These are phyloP conservation scores for Ophion ventricosus DNA, from an alignment of 2,888 invertebrate genomes.

Conservation along the genomic window DNA sequence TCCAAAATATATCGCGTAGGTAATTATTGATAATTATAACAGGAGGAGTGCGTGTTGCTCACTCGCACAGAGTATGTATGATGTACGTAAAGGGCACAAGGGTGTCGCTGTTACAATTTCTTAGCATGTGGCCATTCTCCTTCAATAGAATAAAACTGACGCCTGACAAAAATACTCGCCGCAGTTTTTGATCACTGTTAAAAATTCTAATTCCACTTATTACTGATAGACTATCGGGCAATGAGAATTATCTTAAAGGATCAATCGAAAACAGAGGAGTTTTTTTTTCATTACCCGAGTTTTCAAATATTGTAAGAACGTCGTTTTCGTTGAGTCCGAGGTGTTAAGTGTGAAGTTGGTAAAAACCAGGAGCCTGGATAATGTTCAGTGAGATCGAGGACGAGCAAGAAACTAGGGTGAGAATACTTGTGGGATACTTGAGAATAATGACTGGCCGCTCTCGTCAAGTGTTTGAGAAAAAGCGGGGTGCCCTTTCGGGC, in stretches of 20 bases:
- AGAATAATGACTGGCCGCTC: constrained; percentile 73
- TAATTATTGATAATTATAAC: too few species aligned
- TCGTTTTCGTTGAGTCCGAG: constrained; percentile 9
- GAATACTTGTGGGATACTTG: constrained; percentile 69
- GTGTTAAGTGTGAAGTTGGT: constrained; percentile 22
- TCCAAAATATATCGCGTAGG: too few species aligned
- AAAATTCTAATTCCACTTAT: too few species aligned
- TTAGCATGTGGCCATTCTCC: too few species aligned
- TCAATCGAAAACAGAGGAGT: constrained; percentile 2
- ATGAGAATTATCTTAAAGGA: not conserved
- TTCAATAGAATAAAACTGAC: too few species aligned
- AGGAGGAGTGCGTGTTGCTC: too few species aligned
- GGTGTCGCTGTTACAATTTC: too few species aligned
- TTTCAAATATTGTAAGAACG: constrained; percentile 17
- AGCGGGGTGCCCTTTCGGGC: constrained; percentile 56
- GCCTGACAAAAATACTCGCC: too few species aligned
- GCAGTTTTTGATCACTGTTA: too few species aligned
- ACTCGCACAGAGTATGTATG: too few species aligned
- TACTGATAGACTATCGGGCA: too few species aligned
- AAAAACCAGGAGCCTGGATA: constrained; percentile 37
- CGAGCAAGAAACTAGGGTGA: constrained; percentile 53
- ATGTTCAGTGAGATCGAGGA: constrained; percentile 39
- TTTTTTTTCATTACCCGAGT: not conserved
- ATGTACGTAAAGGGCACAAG: too few species aligned
- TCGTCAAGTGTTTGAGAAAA: constrained; percentile 77